A percentile compares a stretch with the other conserved stretches of the same genome.
phyloP scores from a whole-genome alignment of 2,113 vertebrate genomes.

The Puffinus mauretanicus region DNA sequence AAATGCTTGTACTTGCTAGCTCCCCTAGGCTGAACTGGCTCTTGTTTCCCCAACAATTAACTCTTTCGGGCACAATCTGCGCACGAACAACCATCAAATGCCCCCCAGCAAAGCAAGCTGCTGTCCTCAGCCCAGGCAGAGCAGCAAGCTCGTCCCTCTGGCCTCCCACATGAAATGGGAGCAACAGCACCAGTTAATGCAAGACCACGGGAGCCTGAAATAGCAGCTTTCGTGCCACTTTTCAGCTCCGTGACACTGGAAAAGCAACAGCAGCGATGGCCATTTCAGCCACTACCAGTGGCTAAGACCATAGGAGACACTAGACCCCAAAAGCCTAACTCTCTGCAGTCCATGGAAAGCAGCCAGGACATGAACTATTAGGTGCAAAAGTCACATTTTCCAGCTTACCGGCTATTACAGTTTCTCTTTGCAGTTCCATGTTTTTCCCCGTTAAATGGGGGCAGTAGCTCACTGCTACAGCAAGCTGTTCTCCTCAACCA shows the following conservation, averaged over 20 bases:
- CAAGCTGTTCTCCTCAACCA: not conserved
- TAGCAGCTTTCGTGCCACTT: not conserved
- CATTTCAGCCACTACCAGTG: not conserved
- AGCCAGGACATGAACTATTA: not conserved
- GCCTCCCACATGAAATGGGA: not conserved
- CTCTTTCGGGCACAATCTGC: not conserved
- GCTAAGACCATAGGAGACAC: not conserved
- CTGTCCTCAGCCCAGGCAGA: not conserved
- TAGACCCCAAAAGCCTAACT: not conserved
- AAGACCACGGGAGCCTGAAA: not conserved
- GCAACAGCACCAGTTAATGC: not conserved
- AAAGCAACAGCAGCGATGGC: not conserved
- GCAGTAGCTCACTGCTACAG: not conserved
- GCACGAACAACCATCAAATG: rapidly evolving
- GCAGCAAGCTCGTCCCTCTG: rapidly evolving
- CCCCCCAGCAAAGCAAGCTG: not conserved
- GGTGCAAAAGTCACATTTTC: not conserved
- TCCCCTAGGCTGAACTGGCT: slow-evolving; percentile 54
- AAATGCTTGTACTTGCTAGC: slow-evolving; percentile 57
- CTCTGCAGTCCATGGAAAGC: not conserved
- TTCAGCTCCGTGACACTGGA: not conserved
- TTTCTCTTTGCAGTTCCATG: not conserved
- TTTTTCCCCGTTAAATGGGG: not conserved
- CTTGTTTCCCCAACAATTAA: slow-evolving; percentile 13
- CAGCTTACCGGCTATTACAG: not conserved